These are phyloP conservation scores for Eristalinus sepulchralis DNA, from an alignment of 2,888 invertebrate species.

Conservation along the genomic window DNA sequence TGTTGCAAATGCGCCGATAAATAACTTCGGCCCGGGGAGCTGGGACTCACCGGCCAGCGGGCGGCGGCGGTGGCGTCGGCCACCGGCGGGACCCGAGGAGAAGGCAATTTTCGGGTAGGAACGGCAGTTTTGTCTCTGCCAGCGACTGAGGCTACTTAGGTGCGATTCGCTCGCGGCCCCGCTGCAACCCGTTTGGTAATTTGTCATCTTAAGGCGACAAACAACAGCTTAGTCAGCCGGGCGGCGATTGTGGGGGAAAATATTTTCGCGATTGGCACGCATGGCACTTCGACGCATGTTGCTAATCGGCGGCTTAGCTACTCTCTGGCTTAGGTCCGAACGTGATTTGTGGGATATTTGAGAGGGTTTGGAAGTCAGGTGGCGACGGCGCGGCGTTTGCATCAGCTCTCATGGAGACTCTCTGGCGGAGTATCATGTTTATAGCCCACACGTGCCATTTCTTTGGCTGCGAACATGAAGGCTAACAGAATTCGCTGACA, in stretches of 20 bases:
- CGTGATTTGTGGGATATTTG: conserved; percentile 64
- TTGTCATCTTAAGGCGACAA: conserved; percentile 70
- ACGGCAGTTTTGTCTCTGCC: conserved; percentile 58
- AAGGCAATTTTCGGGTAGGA: conserved; percentile 16
- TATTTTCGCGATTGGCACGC: conserved; percentile 28
- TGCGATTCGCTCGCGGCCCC: conserved; percentile 3
- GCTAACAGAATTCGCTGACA: conserved; percentile 58
- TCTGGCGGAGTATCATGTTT: conserved; percentile 44
- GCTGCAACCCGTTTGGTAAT: conserved; percentile 45
- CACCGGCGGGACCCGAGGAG: neutral
- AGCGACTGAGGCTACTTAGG: conserved; percentile 53
- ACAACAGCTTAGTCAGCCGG: conserved; percentile 52
- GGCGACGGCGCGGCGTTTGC: conserved; percentile 37
- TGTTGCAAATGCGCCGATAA: conserved; percentile 52
- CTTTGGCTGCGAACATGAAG: conserved; percentile 46
- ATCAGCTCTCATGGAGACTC: conserved; percentile 42
- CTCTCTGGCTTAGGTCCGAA: conserved; percentile 39
- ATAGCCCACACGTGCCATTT: conserved; percentile 40
- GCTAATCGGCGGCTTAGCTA: conserved; percentile 56
- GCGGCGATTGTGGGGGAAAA: conserved; percentile 6
- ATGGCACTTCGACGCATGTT: conserved; percentile 56
- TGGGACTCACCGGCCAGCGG: neutral
- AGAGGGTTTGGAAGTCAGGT: neutral
- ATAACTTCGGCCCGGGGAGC: conserved; percentile 20
- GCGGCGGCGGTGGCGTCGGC: neutral